These are phyloP conservation scores for Anhinga anhinga DNA, from an alignment of 2,113 vertebrate genomes.

Conservation along the genomic window DNA sequence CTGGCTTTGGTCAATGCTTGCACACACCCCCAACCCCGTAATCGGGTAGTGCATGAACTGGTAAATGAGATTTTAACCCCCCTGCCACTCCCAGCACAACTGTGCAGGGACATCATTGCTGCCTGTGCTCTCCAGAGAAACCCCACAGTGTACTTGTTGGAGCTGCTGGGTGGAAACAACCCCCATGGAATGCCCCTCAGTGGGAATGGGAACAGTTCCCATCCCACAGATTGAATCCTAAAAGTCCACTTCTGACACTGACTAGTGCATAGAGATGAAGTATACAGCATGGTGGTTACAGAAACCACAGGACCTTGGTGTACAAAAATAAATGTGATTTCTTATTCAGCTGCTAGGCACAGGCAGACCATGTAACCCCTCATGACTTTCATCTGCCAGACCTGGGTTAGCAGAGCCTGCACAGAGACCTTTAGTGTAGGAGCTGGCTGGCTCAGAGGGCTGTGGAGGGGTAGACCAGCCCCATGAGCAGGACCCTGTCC, in stretches of 20 bases:
- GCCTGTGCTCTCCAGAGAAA: not conserved
- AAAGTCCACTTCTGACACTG: not conserved
- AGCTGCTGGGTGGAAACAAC: not conserved
- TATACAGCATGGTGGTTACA: not conserved
- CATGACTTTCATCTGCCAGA: not conserved
- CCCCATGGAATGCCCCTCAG: not conserved
- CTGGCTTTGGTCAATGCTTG: not conserved
- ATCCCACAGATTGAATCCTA: not conserved
- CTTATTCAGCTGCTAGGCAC: not conserved
- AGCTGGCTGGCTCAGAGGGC: not conserved
- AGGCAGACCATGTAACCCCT: not conserved
- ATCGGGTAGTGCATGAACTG: not conserved
- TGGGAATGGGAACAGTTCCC: not conserved
- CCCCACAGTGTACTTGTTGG: not conserved
- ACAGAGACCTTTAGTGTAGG: not conserved
- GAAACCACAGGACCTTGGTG: not conserved
- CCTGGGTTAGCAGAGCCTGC: not conserved
- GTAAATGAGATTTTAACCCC: not conserved
- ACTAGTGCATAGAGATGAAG: not conserved
- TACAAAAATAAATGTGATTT: not conserved
- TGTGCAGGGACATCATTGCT: not conserved
- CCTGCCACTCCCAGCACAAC: not conserved
- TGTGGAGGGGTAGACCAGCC: not conserved
- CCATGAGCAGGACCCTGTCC: rapidly evolving
- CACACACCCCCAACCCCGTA: not conserved